Evolutionary conservation across 2,888 invertebrate genomes (phyloP), one percentile per base, ranked within the genome.

Genomic region (Trachelus iudaicus): DNA sequence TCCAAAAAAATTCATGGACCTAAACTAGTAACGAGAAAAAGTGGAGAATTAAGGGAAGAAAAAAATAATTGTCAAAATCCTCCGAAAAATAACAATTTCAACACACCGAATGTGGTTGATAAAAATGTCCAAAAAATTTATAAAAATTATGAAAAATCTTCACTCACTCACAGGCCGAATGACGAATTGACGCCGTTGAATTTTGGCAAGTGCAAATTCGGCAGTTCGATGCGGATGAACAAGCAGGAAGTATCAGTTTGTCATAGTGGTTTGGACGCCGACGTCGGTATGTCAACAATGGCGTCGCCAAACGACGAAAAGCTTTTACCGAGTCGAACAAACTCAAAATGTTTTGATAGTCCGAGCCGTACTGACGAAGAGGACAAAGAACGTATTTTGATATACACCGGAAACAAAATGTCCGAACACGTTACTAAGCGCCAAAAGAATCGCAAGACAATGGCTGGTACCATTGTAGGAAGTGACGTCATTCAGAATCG

Each of bases 171-270:
- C 4, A 9, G 6, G 23, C 23, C 40, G 23, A 56, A 23, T 56
- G 9, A 23, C 1, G 9, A 56, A 56, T 23, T 23, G 23, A 56
- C 0, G 23, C 40, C 1, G 6, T 56, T 23, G 23, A 56, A 56
- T 56, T 56, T 56, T 56, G 15, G 23, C 40, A 23, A 23, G 15
- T 23, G 40, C 23, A 23, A 56, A 56, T 23, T 9, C 40, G 1
- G 4, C 40, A 23, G 6, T 9, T 56, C 40, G 2, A 75, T 68
- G 3, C 76, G 76, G 35, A 81, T 74, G 73, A 79, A 83, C 56
- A 81, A 82, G 75, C 77, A 76, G 34, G 40, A 56, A 56, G 73
- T 76, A 69, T 81, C 83, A 69, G 80, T 83, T 75, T 77, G 76
- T 78, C 80, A 81, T 73, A 73, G 75, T 31, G 73, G 34, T 69